Conservation (phyloP, 2,797 vertebrate genomes). For the Emys orbicularis region DNA sequence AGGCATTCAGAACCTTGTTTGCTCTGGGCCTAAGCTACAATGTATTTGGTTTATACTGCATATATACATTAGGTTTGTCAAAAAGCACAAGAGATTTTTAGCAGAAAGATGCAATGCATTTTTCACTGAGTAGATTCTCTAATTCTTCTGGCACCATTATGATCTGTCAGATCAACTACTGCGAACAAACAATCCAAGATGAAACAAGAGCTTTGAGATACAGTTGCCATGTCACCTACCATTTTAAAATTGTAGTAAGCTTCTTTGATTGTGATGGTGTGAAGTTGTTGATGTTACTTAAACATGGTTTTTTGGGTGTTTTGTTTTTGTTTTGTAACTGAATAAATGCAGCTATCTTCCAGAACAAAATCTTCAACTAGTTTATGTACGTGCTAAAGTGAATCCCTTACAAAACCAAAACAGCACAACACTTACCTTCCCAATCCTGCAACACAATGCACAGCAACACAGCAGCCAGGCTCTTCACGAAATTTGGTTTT, state of each 20-base stretch:
- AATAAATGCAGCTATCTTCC: conserved; percentile 17
- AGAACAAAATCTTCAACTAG: conserved; percentile 2
- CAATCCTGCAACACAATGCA: conserved; percentile 97
- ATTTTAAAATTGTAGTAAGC: background rate
- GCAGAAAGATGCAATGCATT: background rate
- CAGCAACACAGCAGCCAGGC: conserved; percentile 95
- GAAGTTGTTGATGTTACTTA: background rate
- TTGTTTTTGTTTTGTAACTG: background rate
- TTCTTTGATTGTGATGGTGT: background rate
- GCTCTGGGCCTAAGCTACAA: background rate
- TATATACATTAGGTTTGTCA: fast-evolving
- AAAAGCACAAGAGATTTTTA: background rate
- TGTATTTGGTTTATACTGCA: background rate
- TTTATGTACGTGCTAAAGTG: background rate
- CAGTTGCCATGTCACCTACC: background rate
- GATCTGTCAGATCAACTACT: background rate
- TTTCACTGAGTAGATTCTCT: background rate
- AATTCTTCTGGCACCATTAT: fast-evolving
- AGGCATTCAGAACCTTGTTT: background rate
- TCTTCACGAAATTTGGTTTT: conserved; percentile 96
- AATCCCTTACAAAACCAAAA: background rate
- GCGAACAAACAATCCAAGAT: background rate
- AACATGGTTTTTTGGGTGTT: too few species aligned
- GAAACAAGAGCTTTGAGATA: background rate
- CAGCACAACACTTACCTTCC: conserved; percentile 84